A percentile compares a stretch with the other conserved stretches of the same genome.
phyloP scores from a whole-genome alignment of 1,140 invertebrate species.

The Temnothorax longispinosus region DNA sequence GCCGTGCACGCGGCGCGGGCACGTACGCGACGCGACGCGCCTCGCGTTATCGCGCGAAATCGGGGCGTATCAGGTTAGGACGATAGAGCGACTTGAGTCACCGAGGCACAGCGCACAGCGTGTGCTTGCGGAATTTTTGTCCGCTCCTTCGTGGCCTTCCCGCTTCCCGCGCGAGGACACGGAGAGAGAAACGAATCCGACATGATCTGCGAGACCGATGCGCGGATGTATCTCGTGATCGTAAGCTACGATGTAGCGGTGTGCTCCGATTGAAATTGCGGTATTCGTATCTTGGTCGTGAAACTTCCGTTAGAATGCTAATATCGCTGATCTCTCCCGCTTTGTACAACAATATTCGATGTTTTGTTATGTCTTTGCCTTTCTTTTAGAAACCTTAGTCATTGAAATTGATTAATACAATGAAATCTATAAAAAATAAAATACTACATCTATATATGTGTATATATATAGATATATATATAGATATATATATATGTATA shows the following conservation, averaged over 20 bases:
- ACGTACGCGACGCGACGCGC: conserved; percentile 16
- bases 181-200: not conserved
- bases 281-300: not conserved
- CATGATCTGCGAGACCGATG: not conserved
- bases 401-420: conserved; percentile 7
- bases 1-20: not conserved
- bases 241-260: not conserved
- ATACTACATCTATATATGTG: not conserved
- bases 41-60: conserved; percentile 17
- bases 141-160: no score
- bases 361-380: not conserved
- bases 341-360: no score
- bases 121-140: conserved; percentile 20
- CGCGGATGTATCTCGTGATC: not conserved
- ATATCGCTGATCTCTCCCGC: not conserved
- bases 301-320: conserved; percentile 23
- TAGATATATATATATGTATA: no score
- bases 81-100: not conserved
- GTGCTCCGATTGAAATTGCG: not conserved
- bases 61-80: conserved; percentile 69
- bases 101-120: no score
- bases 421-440: not conserved
- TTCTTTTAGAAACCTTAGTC: not conserved
- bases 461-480: no score
- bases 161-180: no score